Evolutionary conservation across 2,113 vertebrate species (phyloP).

Genomic region (Sphyrna mokarran): DNA sequence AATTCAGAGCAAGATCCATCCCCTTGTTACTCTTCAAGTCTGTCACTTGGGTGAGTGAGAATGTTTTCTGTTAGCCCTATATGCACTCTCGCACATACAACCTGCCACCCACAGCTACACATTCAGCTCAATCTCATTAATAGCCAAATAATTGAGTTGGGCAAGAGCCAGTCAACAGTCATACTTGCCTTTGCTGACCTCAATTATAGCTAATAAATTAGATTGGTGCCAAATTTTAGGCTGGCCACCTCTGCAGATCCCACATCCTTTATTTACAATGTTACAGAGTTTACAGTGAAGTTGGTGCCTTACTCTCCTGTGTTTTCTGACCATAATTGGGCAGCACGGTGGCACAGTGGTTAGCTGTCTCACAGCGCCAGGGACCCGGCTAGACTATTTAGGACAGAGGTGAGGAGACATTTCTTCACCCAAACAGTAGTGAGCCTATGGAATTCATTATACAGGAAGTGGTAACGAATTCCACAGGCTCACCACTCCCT

Average conservation of each 20-base stretch:
- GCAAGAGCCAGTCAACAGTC: not conserved
- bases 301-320: not conserved
- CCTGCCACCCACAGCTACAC: no score
- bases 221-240: not conserved
- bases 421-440: no score
- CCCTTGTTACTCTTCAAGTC: not conserved
- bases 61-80: not conserved
- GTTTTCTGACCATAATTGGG: not conserved
- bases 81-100: not conserved
- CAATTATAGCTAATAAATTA: not conserved
- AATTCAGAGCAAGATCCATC: not conserved
- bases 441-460: no score
- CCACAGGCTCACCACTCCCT: no score
- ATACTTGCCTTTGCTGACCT: not conserved
- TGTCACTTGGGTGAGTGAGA: not conserved
- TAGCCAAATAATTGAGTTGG: not conserved
- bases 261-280: not conserved
- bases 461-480: no score
- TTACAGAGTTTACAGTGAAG: not conserved
- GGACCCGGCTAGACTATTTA: no score
- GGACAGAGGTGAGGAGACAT: no score
- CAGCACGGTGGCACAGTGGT: no score
- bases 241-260: not conserved
- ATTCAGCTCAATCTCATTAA: not conserved
- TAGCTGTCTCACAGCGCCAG: no score